phyloP scores from a whole-genome alignment of 2,888 invertebrate species.

The Lymantria monacha region DNA sequence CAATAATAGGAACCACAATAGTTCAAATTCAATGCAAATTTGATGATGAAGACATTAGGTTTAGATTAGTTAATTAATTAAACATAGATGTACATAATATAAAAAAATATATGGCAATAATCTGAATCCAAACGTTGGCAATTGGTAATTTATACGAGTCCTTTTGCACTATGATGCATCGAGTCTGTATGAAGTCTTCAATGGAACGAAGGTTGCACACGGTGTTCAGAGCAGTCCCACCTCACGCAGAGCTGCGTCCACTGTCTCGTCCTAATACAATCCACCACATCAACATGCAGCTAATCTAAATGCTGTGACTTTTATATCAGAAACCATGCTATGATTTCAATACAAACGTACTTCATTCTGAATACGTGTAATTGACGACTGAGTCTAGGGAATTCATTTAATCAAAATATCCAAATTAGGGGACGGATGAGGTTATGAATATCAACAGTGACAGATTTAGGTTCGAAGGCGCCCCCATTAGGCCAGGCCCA shows the following conservation, averaged over 20 bases:
- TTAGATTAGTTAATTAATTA: too few relatives aligned
- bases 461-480: too few relatives aligned
- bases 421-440: too few relatives aligned
- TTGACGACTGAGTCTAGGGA: background rate
- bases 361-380: slow-evolving; percentile 14
- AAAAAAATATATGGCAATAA: background rate
- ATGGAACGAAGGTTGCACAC: slow-evolving; percentile 12
- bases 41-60: too few relatives aligned
- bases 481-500: too few relatives aligned
- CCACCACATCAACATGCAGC: slow-evolving; percentile 46
- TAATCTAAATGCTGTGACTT: slow-evolving; percentile 20
- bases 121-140: background rate
- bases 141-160: background rate
- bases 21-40: too few relatives aligned
- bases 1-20: too few relatives aligned
- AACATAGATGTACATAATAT: background rate
- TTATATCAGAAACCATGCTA: background rate
- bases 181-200: slow-evolving; percentile 23
- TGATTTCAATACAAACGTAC: background rate
- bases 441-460: too few relatives aligned
- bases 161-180: slow-evolving; percentile 11
- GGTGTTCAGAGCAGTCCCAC: slow-evolving; percentile 91
- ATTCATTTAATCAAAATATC: too few relatives aligned
- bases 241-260: slow-evolving; percentile 96
- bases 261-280: slow-evolving; percentile 90